Percentiles rank a stretch among this genome's conserved stretches.
phyloP scores from a whole-genome alignment of 2,888 invertebrate genomes.

The Frankliniella fusca region DNA sequence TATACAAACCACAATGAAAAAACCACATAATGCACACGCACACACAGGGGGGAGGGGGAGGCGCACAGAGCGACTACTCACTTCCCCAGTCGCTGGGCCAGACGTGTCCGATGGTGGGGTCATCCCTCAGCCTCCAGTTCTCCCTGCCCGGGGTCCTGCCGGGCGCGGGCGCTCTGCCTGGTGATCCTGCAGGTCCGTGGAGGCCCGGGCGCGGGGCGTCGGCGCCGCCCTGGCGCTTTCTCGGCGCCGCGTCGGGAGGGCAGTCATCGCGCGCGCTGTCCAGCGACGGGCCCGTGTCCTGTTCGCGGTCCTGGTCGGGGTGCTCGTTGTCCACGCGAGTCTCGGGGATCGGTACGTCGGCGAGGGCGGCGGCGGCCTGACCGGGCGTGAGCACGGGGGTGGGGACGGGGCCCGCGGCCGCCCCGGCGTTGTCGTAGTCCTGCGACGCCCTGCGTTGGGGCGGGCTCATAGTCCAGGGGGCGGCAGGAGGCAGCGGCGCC shows the following conservation, averaged over 20 bases:
- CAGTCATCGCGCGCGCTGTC: neutral
- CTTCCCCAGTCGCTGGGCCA: slow-evolving; percentile 23
- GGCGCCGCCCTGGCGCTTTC: neutral
- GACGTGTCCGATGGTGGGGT: slow-evolving; percentile 25
- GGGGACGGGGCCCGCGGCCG: neutral
- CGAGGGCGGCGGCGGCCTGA: neutral
- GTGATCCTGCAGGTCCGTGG: neutral
- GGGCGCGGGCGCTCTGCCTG: neutral
- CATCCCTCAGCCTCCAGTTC: slow-evolving; percentile 35
- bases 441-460: slow-evolving; percentile 19
- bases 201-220: neutral
- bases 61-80: neutral
- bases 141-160: slow-evolving; percentile 34
- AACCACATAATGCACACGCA: neutral
- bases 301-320: neutral
- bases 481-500: slow-evolving; percentile 27
- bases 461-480: slow-evolving; percentile 19
- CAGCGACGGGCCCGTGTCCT: neutral
- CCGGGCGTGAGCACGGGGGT: neutral
- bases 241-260: neutral
- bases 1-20: no score
- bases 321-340: neutral
- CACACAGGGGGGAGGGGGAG: slow-evolving; percentile 21
- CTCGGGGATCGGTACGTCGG: neutral
- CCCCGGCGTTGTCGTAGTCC: slow-evolving; percentile 15